Base-by-base conservation (phyloP, 2,888 invertebrate species). In the Volucella bombylans region DNA sequence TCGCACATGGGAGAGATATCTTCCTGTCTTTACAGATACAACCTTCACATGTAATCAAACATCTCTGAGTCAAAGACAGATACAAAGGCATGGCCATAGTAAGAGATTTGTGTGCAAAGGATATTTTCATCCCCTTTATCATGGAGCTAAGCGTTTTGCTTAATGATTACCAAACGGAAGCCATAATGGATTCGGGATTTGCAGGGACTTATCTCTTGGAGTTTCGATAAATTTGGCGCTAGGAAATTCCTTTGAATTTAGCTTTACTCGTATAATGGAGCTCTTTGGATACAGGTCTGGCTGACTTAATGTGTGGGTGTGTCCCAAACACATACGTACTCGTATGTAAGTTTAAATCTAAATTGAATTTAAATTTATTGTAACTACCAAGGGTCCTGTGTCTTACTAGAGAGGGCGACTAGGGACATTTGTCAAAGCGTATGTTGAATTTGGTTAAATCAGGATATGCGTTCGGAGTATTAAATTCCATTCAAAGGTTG, bases 81-180 rank as follows among this genome's bases (percentile, higher is more conserved):
- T 31, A 31, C 31, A 23, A 23, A 23, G 18, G 2, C 18, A 2
- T 23, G 18, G 18, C 18, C 18, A 23, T 23, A 23, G 18, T 23
- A 23, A 23, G 18, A 23, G 11, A 55, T 62, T 61, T 10, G 10
- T 14, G 54, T 45, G 15, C 31, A 6, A 18, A 43, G 14, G 50
- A 43, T 1, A 23, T 15, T 62, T 62, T 47, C 43, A 64, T 38
- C 54, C 68, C 23, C 23, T 52, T 57, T 50, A 23, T 15, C 38
- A 50, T 50, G 41, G n/a, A 14, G 57, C 10, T 39, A 15, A 10
- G 15, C 8, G 15, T n/a, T 67, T 61, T 41, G 61, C 65, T 67
- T 68, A 82, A 77, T 77, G 71, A 82, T 82, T 62, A 55, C 72
- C 65, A 82, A 79, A 78, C 64, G 78, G 67, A 83, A 67, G 65